Base-by-base conservation (phyloP, 2,888 invertebrate species). In the Drosophila suboccidentalis region DNA sequence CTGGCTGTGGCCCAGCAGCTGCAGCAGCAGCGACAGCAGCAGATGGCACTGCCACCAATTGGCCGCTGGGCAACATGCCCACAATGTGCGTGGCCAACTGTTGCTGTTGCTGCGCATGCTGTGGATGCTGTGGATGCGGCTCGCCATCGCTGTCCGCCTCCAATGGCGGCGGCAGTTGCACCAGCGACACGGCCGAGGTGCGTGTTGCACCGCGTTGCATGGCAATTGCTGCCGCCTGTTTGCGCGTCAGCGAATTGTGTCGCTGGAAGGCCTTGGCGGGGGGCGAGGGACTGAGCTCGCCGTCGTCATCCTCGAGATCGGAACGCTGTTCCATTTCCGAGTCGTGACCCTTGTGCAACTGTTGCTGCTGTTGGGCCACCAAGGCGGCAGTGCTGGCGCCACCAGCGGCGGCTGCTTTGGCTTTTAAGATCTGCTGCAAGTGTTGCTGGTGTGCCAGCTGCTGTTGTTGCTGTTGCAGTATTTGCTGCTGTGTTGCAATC, bases 141-240 rank as follows among this genome's bases (percentile, higher is more conserved):
- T 95, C 95, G 61, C 94, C 94, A 91, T 97, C 96, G 63, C 95
- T 94, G 73, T 95, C 95, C 39, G 94, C 94, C 89, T 96, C 96
- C 68, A 96, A 93, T 15, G 97, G 97, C 11, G 97, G 97, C 53
- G 97, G 97, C 61, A 97, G 93, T 90, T 96, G 96, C 11, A 96
- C 96, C 69, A 97, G 93, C 55, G 96, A 95, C 36, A 95, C 96
- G 8, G 96, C 96, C 78, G 95, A 95, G 59, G 80, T 87, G 72
- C 96, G 94, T 13, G 95, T 95, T 22, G 92, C 92, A 1, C 94
- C 92, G 3, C 94, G 94, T 36, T 94, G 93, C 91, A 94, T 91
- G 75, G 94, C 91, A 62, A 94, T 94, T 1, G 94, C 94, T 1
- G 94, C 94, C 15, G 95, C 95, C 36, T 95, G 94, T 85, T 94